Evolutionary conservation across 2,888 invertebrate species (phyloP).

Genomic region (Nymphalis c-album): DNA sequence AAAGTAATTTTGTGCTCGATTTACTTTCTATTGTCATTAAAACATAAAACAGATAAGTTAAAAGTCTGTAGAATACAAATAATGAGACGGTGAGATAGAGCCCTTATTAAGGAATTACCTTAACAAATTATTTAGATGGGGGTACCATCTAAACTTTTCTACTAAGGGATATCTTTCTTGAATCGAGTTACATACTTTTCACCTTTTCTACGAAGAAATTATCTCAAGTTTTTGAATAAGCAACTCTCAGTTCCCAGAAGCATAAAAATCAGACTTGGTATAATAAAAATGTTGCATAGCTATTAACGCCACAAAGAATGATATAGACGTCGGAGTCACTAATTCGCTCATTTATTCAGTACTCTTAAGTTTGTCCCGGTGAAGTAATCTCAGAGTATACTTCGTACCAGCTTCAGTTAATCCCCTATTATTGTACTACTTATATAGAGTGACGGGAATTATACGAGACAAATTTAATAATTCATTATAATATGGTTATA

Average conservation of each 20-base stretch:
- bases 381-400: constrained; percentile 34
- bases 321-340: constrained; percentile 21
- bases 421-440: constrained; percentile 28
- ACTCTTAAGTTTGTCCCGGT: constrained; percentile 34
- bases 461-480: not conserved
- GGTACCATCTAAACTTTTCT: constrained; percentile 1
- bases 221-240: constrained; percentile 16
- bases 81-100: not conserved
- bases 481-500: too few species aligned
- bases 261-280: not conserved
- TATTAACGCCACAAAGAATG: constrained; percentile 35
- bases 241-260: constrained; percentile 17
- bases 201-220: not conserved
- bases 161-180: constrained; percentile 3
- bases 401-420: constrained; percentile 22
- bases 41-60: too few species aligned
- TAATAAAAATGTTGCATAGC: constrained; percentile 16
- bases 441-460: constrained; percentile 13
- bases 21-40: too few species aligned
- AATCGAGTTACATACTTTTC: not conserved
- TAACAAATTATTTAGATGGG: constrained; percentile 1
- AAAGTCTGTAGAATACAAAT: not conserved
- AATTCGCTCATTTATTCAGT: constrained; percentile 34
- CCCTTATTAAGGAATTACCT: constrained; percentile 3
- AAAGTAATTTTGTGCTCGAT: too few species aligned